Conservation (phyloP, 1,140 invertebrate species). For the Papilio xuthus region DNA sequence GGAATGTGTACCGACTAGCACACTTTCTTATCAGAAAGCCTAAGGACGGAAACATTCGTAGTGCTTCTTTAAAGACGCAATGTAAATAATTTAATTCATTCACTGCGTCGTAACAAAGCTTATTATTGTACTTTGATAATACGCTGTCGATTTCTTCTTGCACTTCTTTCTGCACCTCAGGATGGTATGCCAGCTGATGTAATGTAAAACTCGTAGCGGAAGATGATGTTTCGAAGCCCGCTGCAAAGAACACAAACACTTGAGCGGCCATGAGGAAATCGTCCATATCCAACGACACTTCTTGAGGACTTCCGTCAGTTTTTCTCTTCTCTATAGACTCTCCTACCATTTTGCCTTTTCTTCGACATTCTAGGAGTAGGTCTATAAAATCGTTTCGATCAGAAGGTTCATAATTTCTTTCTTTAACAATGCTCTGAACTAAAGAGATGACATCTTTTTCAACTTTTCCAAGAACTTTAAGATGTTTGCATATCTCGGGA, state of each 20-base stretch:
- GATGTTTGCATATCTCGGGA: neutral
- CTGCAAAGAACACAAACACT: neutral
- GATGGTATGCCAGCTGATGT: slow-evolving; percentile 80
- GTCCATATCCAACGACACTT: neutral
- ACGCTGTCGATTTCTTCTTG: slow-evolving; percentile 79
- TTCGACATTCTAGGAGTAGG: neutral
- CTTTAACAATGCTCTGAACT: neutral
- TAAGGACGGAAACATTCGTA: slow-evolving; percentile 69
- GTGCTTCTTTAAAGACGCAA: slow-evolving; percentile 68
- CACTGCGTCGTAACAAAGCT: slow-evolving; percentile 63
- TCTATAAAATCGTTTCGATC: neutral
- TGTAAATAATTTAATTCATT: slow-evolving; percentile 67
- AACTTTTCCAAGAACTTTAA: neutral
- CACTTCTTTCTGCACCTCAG: slow-evolving; percentile 80
- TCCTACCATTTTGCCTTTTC: neutral
- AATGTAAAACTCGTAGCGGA: slow-evolving; percentile 74
- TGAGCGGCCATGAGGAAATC: neutral
- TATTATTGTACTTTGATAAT: slow-evolving; percentile 52
- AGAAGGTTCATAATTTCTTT: neutral
- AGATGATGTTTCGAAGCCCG: slow-evolving; percentile 44
- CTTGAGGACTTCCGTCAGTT: neutral
- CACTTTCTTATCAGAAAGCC: slow-evolving; percentile 63
- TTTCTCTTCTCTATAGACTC: slow-evolving; percentile 1
- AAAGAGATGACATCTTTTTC: neutral
- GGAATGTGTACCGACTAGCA: slow-evolving; percentile 66